Conservation (phyloP, 2,797 vertebrate genomes). For the Microctenopoma stevenorrisi region DNA sequence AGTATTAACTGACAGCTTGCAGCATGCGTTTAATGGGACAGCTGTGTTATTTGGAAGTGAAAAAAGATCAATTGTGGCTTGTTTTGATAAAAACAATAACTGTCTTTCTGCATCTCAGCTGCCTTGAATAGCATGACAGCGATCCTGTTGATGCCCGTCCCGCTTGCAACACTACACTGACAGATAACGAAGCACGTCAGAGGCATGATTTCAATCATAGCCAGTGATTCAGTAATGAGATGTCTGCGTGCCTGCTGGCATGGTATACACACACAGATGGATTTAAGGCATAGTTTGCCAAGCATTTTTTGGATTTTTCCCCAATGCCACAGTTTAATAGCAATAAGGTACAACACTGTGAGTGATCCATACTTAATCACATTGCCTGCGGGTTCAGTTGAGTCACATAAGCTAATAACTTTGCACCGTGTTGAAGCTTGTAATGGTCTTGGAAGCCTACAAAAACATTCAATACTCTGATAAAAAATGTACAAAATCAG, state of each 20-base stretch:
- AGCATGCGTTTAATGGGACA: constrained; percentile 31
- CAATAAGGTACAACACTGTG: constrained; percentile 63
- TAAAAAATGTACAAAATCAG: constrained; percentile 34
- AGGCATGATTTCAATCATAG: constrained; percentile 67
- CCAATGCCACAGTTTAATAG: constrained; percentile 65
- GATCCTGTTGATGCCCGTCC: constrained; percentile 56
- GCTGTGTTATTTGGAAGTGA: constrained; percentile 46
- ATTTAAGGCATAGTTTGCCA: constrained; percentile 72
- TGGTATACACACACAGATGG: constrained; percentile 60
- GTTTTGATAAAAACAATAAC: constrained; percentile 52
- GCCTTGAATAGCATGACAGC: constrained; percentile 47
- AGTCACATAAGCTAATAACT: constrained; percentile 51
- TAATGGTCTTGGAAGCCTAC: constrained; percentile 22
- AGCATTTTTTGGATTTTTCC: constrained; percentile 70
- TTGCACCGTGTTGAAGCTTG: constrained; percentile 26
- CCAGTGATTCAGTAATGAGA: constrained; percentile 62
- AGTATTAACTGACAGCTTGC: constrained; percentile 27
- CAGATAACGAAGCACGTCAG: constrained; percentile 58
- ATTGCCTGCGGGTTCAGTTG: constrained; percentile 31
- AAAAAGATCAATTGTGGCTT: constrained; percentile 48
- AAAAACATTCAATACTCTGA: constrained; percentile 15
- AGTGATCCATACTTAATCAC: constrained; percentile 59
- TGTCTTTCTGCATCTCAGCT: constrained; percentile 45
- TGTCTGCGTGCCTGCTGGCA: constrained; percentile 73
- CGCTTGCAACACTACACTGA: constrained; percentile 55